phyloP scores from a whole-genome alignment of 2,797 vertebrate species.

The Martes flavigula region DNA sequence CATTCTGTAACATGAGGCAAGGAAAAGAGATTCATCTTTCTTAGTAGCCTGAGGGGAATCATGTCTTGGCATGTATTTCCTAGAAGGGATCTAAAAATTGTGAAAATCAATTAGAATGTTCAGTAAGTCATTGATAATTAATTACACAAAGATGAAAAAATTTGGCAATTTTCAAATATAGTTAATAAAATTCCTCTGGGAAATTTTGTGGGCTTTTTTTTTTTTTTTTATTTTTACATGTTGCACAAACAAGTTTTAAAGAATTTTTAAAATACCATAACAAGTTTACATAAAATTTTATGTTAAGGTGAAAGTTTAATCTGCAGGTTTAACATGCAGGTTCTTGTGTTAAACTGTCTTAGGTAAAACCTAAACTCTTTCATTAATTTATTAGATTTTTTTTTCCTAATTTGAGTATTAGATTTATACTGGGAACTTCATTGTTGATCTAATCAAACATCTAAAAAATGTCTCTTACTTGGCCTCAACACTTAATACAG shows the following conservation, averaged over 20 bases:
- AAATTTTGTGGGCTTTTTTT: not conserved
- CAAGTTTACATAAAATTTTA: not conserved
- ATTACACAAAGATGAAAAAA: not conserved
- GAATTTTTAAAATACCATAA: not conserved
- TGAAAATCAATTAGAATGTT: not conserved
- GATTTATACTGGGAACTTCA: not conserved
- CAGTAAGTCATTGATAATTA: not conserved
- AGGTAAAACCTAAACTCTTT: not conserved
- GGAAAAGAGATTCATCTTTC: not conserved
- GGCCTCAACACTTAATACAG: not conserved
- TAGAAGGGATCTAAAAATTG: not conserved
- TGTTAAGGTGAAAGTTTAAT: not conserved
- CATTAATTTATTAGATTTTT: not conserved
- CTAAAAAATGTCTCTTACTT: not conserved
- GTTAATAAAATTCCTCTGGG: not conserved
- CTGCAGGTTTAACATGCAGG: not conserved
- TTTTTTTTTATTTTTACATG: not conserved
- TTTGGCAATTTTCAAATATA: not conserved
- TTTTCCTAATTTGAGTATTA: slow-evolving; percentile 13
- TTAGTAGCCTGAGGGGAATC: not conserved
- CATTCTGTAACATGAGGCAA: not conserved
- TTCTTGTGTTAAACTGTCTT: not conserved
- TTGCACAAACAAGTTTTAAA: not conserved
- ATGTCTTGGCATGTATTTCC: not conserved
- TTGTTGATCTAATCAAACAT: not conserved